Evolutionary conservation across 2,113 vertebrate species (phyloP).

Genomic region (Osmerus eperlanus): DNA sequence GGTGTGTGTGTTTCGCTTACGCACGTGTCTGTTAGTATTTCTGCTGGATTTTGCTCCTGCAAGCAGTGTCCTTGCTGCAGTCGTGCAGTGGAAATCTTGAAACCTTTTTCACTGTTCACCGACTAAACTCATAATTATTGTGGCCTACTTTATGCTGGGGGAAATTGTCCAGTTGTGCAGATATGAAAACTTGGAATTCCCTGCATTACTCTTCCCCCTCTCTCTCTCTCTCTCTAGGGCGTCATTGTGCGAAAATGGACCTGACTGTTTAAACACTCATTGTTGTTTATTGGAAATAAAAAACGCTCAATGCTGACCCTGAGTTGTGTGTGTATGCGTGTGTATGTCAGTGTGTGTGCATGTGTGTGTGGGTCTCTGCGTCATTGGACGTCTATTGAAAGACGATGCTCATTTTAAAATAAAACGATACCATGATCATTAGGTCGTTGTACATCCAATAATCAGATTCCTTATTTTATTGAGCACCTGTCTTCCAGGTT

Average conservation of each 20-base stretch:
- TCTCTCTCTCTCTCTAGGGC: neutral
- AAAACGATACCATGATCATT: neutral
- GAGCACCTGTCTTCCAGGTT: neutral
- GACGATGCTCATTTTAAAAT: no score
- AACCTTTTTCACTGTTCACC: constrained; percentile 7
- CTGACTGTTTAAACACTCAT: neutral
- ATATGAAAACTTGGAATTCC: neutral
- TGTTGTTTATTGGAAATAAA: constrained; percentile 33
- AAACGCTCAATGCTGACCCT: no score
- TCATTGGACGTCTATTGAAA: no score
- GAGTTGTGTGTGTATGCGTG: constrained; percentile 4
- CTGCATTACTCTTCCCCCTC: neutral
- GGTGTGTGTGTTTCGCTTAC: constrained; percentile 1
- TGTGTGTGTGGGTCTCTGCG: neutral
- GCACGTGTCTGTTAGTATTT: constrained; percentile 10
- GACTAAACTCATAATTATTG: constrained; percentile 30
- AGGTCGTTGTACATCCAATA: neutral
- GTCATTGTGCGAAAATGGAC: no score
- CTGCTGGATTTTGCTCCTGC: constrained; percentile 29
- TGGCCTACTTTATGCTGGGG: neutral
- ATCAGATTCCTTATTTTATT: neutral
- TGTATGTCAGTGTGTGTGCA: constrained; percentile 2
- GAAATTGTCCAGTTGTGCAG: neutral
- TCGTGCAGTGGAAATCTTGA: constrained; percentile 14
- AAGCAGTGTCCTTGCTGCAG: constrained; percentile 1